phyloP scores from a whole-genome alignment of 2,113 vertebrate species.

The Garra rufa region DNA sequence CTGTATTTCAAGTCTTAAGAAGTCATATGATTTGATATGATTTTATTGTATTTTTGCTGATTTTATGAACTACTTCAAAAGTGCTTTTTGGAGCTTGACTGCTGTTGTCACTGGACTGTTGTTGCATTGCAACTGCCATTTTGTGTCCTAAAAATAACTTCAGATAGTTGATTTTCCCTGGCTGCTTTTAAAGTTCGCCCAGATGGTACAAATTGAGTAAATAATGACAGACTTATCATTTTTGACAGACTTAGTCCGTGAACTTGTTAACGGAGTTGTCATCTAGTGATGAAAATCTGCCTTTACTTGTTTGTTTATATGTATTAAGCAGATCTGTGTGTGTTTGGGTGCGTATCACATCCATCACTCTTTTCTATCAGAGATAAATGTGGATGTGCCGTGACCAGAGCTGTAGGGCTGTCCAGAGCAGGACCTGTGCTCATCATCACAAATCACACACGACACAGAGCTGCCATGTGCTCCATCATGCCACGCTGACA shows the following conservation, averaged over 20 bases:
- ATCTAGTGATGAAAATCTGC: background rate
- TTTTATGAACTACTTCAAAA: background rate
- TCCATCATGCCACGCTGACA: conserved; percentile 13
- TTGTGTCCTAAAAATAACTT: background rate
- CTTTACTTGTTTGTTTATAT: background rate
- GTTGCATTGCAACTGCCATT: background rate
- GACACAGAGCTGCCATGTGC: conserved; percentile 24
- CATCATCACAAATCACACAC: conserved; percentile 37
- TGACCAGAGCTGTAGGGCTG: conserved; percentile 13
- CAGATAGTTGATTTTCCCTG: background rate
- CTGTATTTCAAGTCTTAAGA: background rate
- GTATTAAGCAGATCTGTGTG: background rate
- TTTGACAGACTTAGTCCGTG: background rate
- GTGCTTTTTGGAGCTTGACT: background rate
- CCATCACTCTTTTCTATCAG: background rate
- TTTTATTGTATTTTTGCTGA: background rate
- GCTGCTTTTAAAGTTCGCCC: background rate
- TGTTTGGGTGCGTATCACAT: background rate
- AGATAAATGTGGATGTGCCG: conserved; percentile 17
- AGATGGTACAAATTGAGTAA: background rate
- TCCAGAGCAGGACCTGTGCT: conserved; percentile 26
- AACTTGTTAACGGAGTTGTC: background rate
- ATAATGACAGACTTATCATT: background rate
- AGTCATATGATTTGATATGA: background rate
- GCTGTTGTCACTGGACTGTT: background rate